Evolutionary conservation across 2,888 invertebrate genomes (phyloP).

Genomic region (Eurytoma adleriae): DNA sequence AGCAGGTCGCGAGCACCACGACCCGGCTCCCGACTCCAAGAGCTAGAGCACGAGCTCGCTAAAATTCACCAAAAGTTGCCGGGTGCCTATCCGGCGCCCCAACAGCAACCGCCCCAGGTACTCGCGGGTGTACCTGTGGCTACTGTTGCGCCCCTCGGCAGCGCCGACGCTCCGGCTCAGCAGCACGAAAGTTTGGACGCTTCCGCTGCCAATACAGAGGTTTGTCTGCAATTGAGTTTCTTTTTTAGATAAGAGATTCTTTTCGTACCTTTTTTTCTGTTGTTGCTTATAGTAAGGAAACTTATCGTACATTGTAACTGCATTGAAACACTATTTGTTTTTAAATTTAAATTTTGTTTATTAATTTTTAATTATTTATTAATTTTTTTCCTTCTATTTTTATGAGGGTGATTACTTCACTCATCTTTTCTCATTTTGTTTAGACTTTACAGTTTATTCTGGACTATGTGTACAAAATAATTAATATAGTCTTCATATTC

Average conservation of each 20-base stretch:
- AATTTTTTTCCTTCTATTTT: no score
- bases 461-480: background rate
- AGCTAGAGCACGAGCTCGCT: constrained; percentile 74
- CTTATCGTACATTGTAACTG: background rate
- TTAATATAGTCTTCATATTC: background rate
- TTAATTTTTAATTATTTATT: no score
- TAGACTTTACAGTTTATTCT: background rate
- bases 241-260: background rate
- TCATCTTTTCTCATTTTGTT: background rate
- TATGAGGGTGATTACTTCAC: background rate
- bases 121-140: constrained; percentile 65
- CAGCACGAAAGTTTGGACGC: constrained; percentile 67
- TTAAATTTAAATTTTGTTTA: no score
- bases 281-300: background rate
- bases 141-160: constrained; percentile 61
- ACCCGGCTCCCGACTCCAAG: constrained; percentile 72
- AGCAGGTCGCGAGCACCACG: constrained; percentile 68
- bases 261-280: background rate
- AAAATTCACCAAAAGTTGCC: constrained; percentile 75
- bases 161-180: constrained; percentile 65
- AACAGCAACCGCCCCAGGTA: constrained; percentile 60
- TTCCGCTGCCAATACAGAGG: constrained; percentile 46
- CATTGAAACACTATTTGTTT: no score
- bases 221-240: constrained; percentile 6
- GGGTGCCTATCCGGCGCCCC: constrained; percentile 54